Evolutionary conservation across 1,140 invertebrate genomes (phyloP), one percentile per base, ranked within the genome.

Genomic region (Venustaconcha ellipsiformis): DNA sequence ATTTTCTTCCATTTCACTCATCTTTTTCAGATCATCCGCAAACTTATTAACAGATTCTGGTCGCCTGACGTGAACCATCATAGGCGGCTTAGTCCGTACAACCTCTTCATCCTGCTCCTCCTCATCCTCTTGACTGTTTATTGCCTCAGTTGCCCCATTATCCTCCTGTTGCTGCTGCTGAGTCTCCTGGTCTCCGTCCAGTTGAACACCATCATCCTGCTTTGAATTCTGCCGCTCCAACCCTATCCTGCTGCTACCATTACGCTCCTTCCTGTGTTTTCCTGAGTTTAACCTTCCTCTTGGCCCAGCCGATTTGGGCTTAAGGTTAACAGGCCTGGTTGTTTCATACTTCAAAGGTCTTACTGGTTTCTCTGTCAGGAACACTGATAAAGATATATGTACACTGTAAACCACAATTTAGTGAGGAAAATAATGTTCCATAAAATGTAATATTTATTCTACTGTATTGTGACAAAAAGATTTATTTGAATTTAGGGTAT

Each of bases 261-360:
- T 37, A 37, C 37, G 37, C 37, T 37, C 37, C 37, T 37, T 37
- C 37, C 37, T 37, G 4, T 2, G 37, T 6, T 37, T 4, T 37
- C 37, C 37, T 37, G 37, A 37, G 37, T 37, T 37, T 37, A 37
- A 8, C 37, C 37, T 37, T 4, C 37, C 37, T 37, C 37, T 37
- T 37, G 37, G 1, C 2, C 37, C 37, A 37, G 37, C 37, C 4
- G 37, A 37, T 37, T 37, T 37, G 37, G 37, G 37, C 37, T 37
- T 37, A 8, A 8, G 37, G 37, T 6, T 37, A 23, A 71, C 48
- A 8, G 75, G 75, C 14, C 75, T 63, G 23, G 75, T 77, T 17
- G 75, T 77, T 57, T 77, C 75, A 63, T 72, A 77, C 64, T 72
- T 77, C 23, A 77, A n/a, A 14, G 75, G 75, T 26, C 75, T 72